phyloP scores from a whole-genome alignment of 2,113 vertebrate genomes.

The Parotia lawesii region DNA sequence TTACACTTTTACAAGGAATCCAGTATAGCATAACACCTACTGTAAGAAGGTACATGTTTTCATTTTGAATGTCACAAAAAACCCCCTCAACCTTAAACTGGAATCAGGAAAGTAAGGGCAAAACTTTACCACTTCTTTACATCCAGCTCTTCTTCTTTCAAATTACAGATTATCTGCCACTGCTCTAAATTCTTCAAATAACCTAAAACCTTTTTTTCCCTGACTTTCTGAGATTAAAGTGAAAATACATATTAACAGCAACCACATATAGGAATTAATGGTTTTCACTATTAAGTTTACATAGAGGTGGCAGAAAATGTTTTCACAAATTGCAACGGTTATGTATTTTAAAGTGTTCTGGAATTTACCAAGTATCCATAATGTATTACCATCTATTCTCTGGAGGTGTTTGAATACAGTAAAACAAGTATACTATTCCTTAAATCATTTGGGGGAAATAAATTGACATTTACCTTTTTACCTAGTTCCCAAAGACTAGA shows the following conservation, averaged over 20 bases:
- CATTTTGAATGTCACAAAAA: background rate
- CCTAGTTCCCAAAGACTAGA: background rate
- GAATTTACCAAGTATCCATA: background rate
- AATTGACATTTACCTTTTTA: background rate
- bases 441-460: background rate
- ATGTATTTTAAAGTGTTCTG: background rate
- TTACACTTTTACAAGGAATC: background rate
- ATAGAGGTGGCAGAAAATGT: background rate
- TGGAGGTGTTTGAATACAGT: background rate
- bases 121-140: background rate
- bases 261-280: accelerated
- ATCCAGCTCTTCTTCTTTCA: background rate
- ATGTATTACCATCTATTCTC: background rate
- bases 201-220: background rate
- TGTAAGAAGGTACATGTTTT: background rate
- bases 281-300: background rate
- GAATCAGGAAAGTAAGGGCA: background rate
- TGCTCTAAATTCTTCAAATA: background rate
- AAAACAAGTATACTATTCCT: background rate
- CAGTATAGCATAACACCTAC: background rate
- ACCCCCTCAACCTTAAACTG: accelerated
- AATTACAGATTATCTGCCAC: background rate
- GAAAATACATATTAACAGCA: background rate
- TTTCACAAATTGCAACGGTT: background rate
- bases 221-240: background rate